phyloP scores from a whole-genome alignment of 2,888 invertebrate species.

The Acrocyrtus sp. region DNA sequence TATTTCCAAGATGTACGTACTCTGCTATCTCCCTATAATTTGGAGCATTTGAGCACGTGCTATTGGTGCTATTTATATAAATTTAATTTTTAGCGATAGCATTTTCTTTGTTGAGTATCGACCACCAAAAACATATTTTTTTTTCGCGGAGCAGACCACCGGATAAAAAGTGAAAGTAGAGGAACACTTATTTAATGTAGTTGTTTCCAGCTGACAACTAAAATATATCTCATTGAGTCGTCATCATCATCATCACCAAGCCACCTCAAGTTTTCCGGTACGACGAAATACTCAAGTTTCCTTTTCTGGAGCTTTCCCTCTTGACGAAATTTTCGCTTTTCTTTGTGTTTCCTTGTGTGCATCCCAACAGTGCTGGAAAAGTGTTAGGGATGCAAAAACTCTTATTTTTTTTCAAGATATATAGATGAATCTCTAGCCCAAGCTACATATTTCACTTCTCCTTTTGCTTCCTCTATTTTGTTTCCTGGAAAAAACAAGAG shows the following conservation, averaged over 20 bases:
- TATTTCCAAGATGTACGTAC: too few relatives aligned
- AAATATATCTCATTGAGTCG: constrained; percentile 39
- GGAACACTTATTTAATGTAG: constrained; percentile 4
- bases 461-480: constrained; percentile 21
- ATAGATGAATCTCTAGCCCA: neutral
- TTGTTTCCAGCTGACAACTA: constrained; percentile 44
- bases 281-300: neutral
- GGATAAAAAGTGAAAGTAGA: constrained; percentile 7
- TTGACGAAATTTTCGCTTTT: too few relatives aligned
- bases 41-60: too few relatives aligned
- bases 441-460: constrained; percentile 19
- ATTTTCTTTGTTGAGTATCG: too few relatives aligned
- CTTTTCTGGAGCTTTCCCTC: neutral
- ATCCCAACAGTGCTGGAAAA: too few relatives aligned
- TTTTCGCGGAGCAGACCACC: constrained; percentile 12
- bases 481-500: constrained; percentile 25
- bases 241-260: constrained; percentile 31
- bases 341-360: too few relatives aligned
- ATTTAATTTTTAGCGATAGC: too few relatives aligned
- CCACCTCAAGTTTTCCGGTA: constrained; percentile 6
- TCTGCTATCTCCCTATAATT: too few relatives aligned
- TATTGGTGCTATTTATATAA: too few relatives aligned
- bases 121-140: too few relatives aligned
- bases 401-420: neutral
- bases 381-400: neutral